Percentiles rank a stretch among this genome's conserved stretches.
Evolutionary conservation across 2,888 invertebrate genomes (phyloP).

Genomic region (Linnaemya tessellans): DNA sequence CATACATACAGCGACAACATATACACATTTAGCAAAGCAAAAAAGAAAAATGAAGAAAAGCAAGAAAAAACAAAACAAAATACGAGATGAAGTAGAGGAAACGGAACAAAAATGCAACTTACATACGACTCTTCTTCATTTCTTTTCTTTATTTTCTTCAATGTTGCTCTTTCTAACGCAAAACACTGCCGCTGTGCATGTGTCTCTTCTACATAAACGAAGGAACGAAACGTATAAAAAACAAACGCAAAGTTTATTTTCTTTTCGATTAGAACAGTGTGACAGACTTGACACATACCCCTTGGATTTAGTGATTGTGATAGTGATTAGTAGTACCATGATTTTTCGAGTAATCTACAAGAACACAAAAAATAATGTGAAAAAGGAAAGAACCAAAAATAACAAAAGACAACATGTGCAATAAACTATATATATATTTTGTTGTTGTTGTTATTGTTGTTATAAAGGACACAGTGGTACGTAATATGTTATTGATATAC

Average conservation of each 20-base stretch:
- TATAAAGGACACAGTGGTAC: constrained; percentile 53
- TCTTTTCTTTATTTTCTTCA: constrained; percentile 3
- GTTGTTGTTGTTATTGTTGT: too few species aligned
- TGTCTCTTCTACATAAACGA: constrained; percentile 4
- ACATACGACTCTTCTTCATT: constrained; percentile 59
- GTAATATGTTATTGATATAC: background rate
- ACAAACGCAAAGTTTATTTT: constrained; percentile 50
- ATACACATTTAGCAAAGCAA: constrained; percentile 49
- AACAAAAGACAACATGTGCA: constrained; percentile 44
- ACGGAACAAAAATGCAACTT: constrained; percentile 62
- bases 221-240: constrained; percentile 23
- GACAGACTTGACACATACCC: constrained; percentile 69
- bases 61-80: constrained; percentile 16
- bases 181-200: constrained; percentile 31
- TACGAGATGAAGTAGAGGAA: constrained; percentile 37
- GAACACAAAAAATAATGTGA: constrained; percentile 66
- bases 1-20: constrained; percentile 46
- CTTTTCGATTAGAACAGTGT: constrained; percentile 50
- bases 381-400: constrained; percentile 19
- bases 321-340: constrained; percentile 73
- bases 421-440: constrained; percentile 27
- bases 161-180: constrained; percentile 35
- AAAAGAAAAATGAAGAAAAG: background rate
- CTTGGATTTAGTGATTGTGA: constrained; percentile 68
- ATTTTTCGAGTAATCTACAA: constrained; percentile 73